A percentile compares a stretch with the other conserved stretches of the same genome.
Evolutionary conservation across 2,797 vertebrate species (phyloP).

Genomic region (Cottoperca gobio): DNA sequence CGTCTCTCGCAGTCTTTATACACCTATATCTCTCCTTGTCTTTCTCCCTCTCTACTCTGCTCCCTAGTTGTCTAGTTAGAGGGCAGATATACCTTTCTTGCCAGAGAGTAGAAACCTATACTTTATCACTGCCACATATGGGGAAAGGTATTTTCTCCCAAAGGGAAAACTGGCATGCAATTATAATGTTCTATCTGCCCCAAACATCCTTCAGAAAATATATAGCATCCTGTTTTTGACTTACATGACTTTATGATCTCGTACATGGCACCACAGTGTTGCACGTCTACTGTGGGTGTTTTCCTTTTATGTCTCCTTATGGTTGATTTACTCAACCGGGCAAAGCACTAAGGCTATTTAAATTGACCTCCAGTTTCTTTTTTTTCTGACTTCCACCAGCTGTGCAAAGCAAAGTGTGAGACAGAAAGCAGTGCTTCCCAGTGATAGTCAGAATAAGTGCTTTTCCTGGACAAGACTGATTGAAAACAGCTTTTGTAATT

Average conservation of each 20-base stretch:
- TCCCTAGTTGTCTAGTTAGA: slow-evolving; percentile 78
- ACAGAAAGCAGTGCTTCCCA: slow-evolving; percentile 21
- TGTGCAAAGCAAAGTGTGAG: slow-evolving; percentile 32
- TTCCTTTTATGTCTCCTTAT: slow-evolving; percentile 37
- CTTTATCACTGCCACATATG: slow-evolving; percentile 73
- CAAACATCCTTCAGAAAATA: slow-evolving; percentile 71
- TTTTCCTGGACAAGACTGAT: slow-evolving; percentile 3
- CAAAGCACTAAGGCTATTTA: slow-evolving; percentile 28
- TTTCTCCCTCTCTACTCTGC: slow-evolving; percentile 27
- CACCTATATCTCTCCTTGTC: slow-evolving; percentile 10
- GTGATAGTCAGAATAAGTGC: neutral
- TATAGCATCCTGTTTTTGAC: slow-evolving; percentile 74
- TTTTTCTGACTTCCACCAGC: slow-evolving; percentile 6
- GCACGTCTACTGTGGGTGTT: slow-evolving; percentile 31
- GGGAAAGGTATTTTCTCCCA: slow-evolving; percentile 71
- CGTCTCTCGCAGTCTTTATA: slow-evolving; percentile 2
- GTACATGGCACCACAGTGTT: slow-evolving; percentile 57
- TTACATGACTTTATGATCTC: slow-evolving; percentile 66
- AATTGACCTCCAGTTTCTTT: slow-evolving; percentile 28
- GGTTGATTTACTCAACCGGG: slow-evolving; percentile 30
- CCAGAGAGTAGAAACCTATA: slow-evolving; percentile 67
- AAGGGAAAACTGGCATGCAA: slow-evolving; percentile 70
- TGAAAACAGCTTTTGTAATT: slow-evolving; percentile 28
- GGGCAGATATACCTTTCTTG: slow-evolving; percentile 68
- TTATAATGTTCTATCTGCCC: slow-evolving; percentile 68